phyloP scores from a whole-genome alignment of 64 coral and sea anemone species.

The Dendrophyllia cribrosa region DNA sequence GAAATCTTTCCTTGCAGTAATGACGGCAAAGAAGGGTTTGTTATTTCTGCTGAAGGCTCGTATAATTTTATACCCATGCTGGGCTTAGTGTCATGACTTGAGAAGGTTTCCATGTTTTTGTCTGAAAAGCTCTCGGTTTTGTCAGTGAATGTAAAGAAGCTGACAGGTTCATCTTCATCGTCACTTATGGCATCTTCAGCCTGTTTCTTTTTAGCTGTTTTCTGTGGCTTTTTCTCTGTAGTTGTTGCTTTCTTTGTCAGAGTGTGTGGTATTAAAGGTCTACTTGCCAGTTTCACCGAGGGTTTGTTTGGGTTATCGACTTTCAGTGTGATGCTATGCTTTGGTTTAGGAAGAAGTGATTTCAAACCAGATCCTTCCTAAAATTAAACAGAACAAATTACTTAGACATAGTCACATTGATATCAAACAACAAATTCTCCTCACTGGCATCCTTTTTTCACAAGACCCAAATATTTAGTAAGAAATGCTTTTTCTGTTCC shows the following conservation, averaged over 20 bases:
- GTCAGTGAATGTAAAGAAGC: slow-evolving; percentile 90
- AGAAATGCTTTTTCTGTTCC: no score
- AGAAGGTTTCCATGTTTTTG: slow-evolving; percentile 3
- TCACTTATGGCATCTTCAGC: slow-evolving; percentile 64
- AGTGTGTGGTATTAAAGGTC: slow-evolving; percentile 92
- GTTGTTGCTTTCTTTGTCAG: slow-evolving; percentile 75
- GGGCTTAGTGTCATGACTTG: background rate
- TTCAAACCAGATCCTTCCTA: slow-evolving; percentile 89
- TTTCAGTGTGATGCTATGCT: slow-evolving; percentile 87
- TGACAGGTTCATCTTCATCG: slow-evolving; percentile 71
- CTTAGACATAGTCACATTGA: background rate
- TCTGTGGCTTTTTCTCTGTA: slow-evolving; percentile 21
- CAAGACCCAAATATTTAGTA: no score
- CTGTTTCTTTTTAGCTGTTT: slow-evolving; percentile 16
- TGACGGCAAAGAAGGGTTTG: background rate
- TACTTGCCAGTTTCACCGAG: slow-evolving; percentile 78
- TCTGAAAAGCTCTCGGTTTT: slow-evolving; percentile 25
- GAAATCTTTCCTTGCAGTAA: background rate
- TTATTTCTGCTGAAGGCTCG: background rate
- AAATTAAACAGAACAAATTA: background rate
- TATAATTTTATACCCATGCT: background rate
- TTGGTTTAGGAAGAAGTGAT: slow-evolving; percentile 94
- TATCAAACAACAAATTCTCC: no score
- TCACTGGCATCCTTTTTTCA: no score
- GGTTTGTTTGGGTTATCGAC: slow-evolving; percentile 91